phyloP scores from a whole-genome alignment of 1,140 invertebrate genomes.

The Triops longicaudatus region DNA sequence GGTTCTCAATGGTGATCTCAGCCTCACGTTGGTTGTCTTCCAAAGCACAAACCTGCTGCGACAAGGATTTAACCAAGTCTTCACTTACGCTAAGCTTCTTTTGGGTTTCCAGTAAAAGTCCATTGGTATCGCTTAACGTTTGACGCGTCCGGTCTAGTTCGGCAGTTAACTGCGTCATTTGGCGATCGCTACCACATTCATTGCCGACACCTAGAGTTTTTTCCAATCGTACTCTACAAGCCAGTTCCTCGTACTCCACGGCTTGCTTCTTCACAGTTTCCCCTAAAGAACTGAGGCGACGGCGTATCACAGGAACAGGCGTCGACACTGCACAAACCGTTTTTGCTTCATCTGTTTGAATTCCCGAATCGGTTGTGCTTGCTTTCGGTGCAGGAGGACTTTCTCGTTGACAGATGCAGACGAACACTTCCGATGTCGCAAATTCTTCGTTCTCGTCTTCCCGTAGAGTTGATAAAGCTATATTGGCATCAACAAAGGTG shows the following conservation, averaged over 20 bases:
- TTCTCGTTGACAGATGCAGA: background rate
- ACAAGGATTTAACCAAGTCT: background rate
- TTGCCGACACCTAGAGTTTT: background rate
- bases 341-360: background rate
- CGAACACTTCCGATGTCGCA: background rate
- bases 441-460: background rate
- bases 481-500: background rate
- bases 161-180: background rate
- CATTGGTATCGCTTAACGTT: background rate
- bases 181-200: background rate
- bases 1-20: background rate
- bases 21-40: background rate
- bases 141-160: background rate
- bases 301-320: background rate
- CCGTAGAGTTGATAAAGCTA: background rate
- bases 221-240: background rate
- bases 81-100: background rate
- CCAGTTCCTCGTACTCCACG: background rate
- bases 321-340: background rate
- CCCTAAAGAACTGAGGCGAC: background rate
- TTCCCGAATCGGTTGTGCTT: background rate
- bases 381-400: background rate
- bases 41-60: background rate
- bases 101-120: background rate
- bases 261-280: background rate